Conservation (phyloP, 2,888 invertebrate species). For the Rhagonycha fulva region DNA sequence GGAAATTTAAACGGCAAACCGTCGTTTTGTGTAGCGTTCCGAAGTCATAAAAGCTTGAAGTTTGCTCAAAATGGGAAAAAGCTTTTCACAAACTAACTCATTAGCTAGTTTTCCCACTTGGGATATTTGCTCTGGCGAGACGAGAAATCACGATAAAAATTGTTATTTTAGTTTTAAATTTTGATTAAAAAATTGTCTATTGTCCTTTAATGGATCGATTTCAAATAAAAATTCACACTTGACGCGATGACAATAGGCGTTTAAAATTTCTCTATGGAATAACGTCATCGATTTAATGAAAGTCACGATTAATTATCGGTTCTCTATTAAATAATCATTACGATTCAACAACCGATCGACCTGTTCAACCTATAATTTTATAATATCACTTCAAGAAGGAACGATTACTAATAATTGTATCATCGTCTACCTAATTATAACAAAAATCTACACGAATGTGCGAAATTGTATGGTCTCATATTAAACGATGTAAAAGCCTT, state of each 20-base stretch:
- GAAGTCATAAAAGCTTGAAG: constrained; percentile 6
- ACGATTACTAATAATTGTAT: neutral
- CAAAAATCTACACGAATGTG: neutral
- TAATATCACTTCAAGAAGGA: constrained; percentile 29
- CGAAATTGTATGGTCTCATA: neutral
- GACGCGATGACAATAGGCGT: neutral
- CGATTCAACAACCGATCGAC: constrained; percentile 38
- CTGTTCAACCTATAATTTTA: constrained; percentile 37
- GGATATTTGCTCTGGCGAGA: neutral
- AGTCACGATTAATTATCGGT: constrained; percentile 16
- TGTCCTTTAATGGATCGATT: neutral
- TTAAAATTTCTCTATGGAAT: constrained; percentile 4
- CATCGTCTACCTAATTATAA: neutral
- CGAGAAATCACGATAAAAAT: constrained; percentile 4
- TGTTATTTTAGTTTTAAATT: constrained; percentile 12
- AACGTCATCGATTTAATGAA: constrained; percentile 22
- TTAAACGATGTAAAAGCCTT: neutral
- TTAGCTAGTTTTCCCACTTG: constrained; percentile 6
- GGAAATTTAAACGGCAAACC: neutral
- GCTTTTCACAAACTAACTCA: constrained; percentile 3
- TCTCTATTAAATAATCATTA: constrained; percentile 31
- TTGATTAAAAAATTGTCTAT: neutral
- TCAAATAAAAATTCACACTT: neutral
- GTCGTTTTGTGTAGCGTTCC: neutral
- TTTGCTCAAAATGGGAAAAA: constrained; percentile 2